Percentiles rank a stretch among this genome's conserved stretches.
Conservation (phyloP, 2,797 vertebrate species). For the Rhabdomys pumilio region DNA sequence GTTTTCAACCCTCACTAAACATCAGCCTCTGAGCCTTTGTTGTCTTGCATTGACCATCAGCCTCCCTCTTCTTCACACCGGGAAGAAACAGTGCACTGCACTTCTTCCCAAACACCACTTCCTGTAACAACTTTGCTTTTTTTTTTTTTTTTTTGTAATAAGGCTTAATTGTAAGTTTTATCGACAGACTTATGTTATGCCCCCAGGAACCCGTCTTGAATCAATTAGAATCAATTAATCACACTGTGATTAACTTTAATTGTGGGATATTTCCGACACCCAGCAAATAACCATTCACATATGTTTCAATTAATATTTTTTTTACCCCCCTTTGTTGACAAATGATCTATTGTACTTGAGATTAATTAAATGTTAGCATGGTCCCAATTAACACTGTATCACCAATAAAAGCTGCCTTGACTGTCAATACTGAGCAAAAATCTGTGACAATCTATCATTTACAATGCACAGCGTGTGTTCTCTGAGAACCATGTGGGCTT, state of each 20-base stretch:
- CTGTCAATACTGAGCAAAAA: slow-evolving; percentile 78
- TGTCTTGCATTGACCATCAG: not conserved
- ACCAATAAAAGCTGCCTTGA: slow-evolving; percentile 72
- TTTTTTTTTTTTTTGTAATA: slow-evolving; percentile 70
- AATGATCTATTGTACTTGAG: slow-evolving; percentile 75
- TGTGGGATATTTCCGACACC: slow-evolving; percentile 66
- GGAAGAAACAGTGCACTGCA: not conserved
- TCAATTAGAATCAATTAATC: slow-evolving; percentile 83
- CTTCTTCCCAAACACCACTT: not conserved
- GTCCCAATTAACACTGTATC: slow-evolving; percentile 76
- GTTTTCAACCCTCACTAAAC: not conserved
- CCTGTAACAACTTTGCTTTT: slow-evolving; percentile 49
- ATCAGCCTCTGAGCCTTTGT: not conserved
- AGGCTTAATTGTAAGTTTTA: slow-evolving; percentile 72
- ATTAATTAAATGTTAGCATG: slow-evolving; percentile 81
- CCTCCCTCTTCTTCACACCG: not conserved
- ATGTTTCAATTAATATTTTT: slow-evolving; percentile 75
- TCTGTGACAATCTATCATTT: slow-evolving; percentile 43
- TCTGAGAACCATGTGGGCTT: not conserved
- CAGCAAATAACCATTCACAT: slow-evolving; percentile 72
- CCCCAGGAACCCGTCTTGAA: slow-evolving; percentile 76
- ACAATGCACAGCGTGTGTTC: not conserved
- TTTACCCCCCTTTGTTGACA: slow-evolving; percentile 77
- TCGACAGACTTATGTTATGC: slow-evolving; percentile 68
- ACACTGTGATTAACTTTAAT: slow-evolving; percentile 79